A percentile compares a stretch with the other conserved stretches of the same genome.
Evolutionary conservation across 2,113 vertebrate species (phyloP).

Genomic region (Pteronura brasiliensis): DNA sequence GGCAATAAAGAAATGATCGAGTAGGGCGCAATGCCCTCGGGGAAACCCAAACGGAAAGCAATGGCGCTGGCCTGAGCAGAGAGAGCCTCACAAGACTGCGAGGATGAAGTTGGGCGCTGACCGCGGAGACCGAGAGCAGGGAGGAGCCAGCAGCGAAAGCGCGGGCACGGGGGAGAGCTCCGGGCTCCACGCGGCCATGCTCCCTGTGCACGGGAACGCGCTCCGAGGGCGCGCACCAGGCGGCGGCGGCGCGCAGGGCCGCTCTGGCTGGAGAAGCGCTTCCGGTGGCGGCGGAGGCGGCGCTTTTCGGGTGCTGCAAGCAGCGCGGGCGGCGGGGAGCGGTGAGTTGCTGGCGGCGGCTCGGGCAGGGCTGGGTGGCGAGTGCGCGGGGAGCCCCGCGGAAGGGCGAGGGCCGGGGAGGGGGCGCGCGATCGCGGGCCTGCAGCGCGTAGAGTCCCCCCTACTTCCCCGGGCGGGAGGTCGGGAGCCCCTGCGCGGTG

Average conservation of each 20-base stretch:
- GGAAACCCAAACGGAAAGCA: neutral
- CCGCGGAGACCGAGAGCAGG: fast-evolving
- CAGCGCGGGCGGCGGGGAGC: neutral
- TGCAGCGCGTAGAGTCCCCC: neutral
- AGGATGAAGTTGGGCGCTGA: neutral
- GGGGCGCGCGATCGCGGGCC: neutral
- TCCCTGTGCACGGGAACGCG: neutral
- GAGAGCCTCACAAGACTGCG: fast-evolving
- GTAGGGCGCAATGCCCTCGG: fast-evolving
- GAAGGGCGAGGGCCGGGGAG: neutral
- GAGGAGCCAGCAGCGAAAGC: neutral
- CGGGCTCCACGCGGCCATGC: neutral
- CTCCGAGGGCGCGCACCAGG: neutral
- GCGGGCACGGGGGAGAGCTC: too few relatives aligned
- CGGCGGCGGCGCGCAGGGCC: neutral
- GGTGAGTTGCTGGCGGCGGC: conserved; percentile 28
- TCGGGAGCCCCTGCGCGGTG: fast-evolving
- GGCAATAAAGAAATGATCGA: neutral
- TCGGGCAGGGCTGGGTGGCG: neutral
- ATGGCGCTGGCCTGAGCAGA: fast-evolving
- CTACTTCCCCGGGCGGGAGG: fast-evolving
- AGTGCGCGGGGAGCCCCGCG: neutral
- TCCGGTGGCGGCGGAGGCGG: conserved; percentile 51
- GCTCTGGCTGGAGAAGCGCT: neutral
- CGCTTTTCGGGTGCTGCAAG: neutral